Evolutionary conservation across 1,140 invertebrate genomes (phyloP), one percentile per base, ranked within the genome.

Genomic region (Dolichoris vasculosae): DNA sequence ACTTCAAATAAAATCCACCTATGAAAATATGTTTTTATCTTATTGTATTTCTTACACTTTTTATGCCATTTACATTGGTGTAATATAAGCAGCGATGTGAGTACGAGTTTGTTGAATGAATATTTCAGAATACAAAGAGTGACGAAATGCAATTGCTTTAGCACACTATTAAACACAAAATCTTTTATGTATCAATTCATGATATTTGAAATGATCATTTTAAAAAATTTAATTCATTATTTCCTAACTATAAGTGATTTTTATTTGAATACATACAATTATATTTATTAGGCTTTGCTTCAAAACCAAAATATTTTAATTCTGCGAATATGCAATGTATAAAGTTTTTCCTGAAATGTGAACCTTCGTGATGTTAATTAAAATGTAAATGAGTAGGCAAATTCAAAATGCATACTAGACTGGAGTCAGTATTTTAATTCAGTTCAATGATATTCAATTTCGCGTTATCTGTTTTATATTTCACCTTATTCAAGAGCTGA

Each of bases 11-110:
- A 76, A 59, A 64, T 51, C 55, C 82, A 83, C 55, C 55, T 46
- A 55, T 38, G 30, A 78, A 26, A 46, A 63, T 59, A 75, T n/a
- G 82, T 83, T 71, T 83, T 63, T 55, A 82, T 82, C 48, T 63
- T 59, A 43, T 76, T 71, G 38, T 26, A 30, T 69, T 83, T 83
- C 38, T 75, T 38, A 15, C 71, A 30, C 51, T n/a, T 48, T 51
- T 51, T 71, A n/a, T 38, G 59, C 0, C 17, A 15, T 46, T 46
- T 17, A 32, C 51, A 55, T 30, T 73, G 55, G 15, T 40, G 43
- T 46, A 32, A 67, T 43, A 38, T n/a, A 43, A 40, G 38, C 38
- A 69, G 35, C 7, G 13, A 2, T 3, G 15, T 23, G 32, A 17
- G 13, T 35, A n/a, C 17, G 17, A 35, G 7, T 71, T 0, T 6